A percentile compares a stretch with the other conserved stretches of the same genome.
Evolutionary conservation across 1,140 invertebrate species (phyloP).

Genomic region (Pantala flavescens): DNA sequence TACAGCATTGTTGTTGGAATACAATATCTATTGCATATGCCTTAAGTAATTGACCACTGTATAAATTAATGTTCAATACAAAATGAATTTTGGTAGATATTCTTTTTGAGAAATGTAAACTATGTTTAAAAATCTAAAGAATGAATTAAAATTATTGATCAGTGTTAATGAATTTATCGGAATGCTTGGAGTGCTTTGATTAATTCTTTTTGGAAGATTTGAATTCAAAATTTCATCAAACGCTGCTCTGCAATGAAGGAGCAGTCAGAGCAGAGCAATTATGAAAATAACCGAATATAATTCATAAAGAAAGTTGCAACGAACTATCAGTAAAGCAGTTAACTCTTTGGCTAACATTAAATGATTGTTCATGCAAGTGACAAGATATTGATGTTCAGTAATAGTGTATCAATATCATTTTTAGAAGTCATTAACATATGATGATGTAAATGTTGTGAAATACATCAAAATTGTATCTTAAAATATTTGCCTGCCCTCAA

Average conservation of each 20-base stretch:
- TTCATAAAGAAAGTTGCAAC: neutral
- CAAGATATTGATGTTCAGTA: neutral
- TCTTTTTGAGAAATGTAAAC: neutral
- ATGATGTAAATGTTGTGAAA: neutral
- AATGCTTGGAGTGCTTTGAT: neutral
- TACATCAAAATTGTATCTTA: neutral
- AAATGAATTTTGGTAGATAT: neutral
- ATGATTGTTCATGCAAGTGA: neutral
- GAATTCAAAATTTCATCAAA: too few species aligned
- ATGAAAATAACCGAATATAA: neutral
- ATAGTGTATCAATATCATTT: neutral
- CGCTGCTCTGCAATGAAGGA: neutral
- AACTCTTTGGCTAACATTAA: neutral
- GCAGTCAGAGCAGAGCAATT: neutral
- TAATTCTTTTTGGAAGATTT: too few species aligned
- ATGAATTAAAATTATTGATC: neutral
- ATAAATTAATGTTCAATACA: neutral
- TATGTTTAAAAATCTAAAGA: neutral
- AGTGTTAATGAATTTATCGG: neutral
- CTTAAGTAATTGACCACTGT: neutral
- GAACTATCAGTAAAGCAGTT: neutral
- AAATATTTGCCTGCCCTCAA: neutral
- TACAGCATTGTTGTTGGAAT: neutral
- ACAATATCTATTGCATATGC: neutral
- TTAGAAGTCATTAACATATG: neutral